phyloP scores from a whole-genome alignment of 2,797 vertebrate genomes.

The Sebastolobus altivelis region DNA sequence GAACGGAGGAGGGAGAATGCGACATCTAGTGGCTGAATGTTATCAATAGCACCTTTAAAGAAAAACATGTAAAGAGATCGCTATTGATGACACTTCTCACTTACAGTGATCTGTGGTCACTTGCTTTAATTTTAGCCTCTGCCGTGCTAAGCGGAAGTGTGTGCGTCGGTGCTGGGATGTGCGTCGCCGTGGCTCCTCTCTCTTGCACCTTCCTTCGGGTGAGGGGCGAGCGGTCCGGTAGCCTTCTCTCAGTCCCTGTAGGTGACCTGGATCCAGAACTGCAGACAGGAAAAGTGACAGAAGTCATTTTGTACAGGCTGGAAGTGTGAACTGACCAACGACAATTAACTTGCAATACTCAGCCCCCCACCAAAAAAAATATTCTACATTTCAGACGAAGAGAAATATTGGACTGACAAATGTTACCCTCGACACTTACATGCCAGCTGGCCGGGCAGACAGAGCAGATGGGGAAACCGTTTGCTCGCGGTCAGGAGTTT shows the following conservation, averaged over 20 bases:
- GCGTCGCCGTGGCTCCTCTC: conserved; percentile 75
- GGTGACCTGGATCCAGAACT: conserved; percentile 87
- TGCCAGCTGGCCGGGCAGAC: conserved; percentile 87
- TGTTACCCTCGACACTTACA: conserved; percentile 84
- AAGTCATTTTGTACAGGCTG: background rate
- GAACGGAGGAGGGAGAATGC: no score
- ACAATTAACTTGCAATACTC: background rate
- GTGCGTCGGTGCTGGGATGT: conserved; percentile 83
- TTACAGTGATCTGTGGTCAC: conserved; percentile 69
- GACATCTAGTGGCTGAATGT: no score
- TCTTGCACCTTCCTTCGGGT: conserved; percentile 89
- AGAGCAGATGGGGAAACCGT: conserved; percentile 84
- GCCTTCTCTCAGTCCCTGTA: conserved; percentile 87
- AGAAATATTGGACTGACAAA: background rate
- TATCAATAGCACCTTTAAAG: background rate
- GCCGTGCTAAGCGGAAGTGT: background rate
- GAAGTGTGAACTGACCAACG: background rate
- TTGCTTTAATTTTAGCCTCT: conserved; percentile 65
- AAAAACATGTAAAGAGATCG: background rate
- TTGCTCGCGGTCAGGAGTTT: conserved; percentile 86
- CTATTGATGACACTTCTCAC: background rate
- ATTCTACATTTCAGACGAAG: background rate
- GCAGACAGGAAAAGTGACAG: background rate
- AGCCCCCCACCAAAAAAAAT: background rate
- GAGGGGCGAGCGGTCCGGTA: conserved; percentile 91